Conservation (phyloP, 2,888 invertebrate species). For the Apotomis turbidana region DNA sequence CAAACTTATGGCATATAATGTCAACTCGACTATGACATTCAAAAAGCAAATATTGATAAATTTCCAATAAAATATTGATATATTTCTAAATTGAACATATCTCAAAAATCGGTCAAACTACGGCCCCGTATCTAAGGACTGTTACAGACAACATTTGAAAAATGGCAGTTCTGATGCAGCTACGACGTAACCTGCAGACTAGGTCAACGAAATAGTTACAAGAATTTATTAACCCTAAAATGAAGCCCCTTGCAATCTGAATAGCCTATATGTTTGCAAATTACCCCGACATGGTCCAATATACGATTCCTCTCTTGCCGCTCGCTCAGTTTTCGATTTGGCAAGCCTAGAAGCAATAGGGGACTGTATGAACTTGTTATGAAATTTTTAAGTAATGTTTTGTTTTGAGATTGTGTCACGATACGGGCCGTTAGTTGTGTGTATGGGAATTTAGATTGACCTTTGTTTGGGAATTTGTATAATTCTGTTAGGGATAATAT, state of each 20-base stretch:
- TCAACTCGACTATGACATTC: no score
- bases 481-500: no score
- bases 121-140: no score
- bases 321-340: slow-evolving; percentile 54
- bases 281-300: slow-evolving; percentile 30
- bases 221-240: slow-evolving; percentile 39
- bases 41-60: no score
- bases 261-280: slow-evolving; percentile 41
- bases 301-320: slow-evolving; percentile 31
- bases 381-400: slow-evolving; percentile 41
- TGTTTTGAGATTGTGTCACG: slow-evolving; percentile 34
- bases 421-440: slow-evolving; percentile 8
- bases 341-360: slow-evolving; percentile 47
- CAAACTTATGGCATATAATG: no score
- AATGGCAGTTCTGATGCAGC: no score
- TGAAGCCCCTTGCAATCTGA: slow-evolving; percentile 34
- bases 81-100: no score
- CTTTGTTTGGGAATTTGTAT: neutral
- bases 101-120: no score
- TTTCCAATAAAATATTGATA: no score
- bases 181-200: neutral
- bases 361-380: slow-evolving; percentile 35
- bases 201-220: slow-evolving; percentile 24
- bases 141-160: no score
- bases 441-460: slow-evolving; percentile 4